These are phyloP conservation scores for Pecten maximus DNA, from an alignment of 2,888 invertebrate genomes.

Conservation along the genomic window DNA sequence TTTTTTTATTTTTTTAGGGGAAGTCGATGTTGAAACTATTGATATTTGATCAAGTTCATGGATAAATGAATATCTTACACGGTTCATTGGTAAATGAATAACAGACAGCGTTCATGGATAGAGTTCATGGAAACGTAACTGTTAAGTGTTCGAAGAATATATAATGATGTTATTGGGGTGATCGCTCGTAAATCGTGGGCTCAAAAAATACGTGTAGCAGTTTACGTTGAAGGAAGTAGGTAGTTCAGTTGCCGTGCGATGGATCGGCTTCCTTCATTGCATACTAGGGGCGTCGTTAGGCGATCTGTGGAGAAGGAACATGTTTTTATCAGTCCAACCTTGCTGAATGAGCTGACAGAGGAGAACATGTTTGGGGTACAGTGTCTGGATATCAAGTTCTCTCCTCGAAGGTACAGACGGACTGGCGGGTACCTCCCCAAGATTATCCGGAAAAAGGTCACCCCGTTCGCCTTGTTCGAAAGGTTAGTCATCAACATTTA, in stretches of 20 bases:
- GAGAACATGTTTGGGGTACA: background rate
- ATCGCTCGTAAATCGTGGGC: background rate
- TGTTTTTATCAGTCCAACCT: background rate
- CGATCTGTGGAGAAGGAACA: background rate
- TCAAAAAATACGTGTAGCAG: background rate
- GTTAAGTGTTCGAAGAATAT: background rate
- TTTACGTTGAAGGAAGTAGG: background rate
- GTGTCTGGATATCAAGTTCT: slow-evolving; percentile 2
- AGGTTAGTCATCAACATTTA: background rate
- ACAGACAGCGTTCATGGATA: background rate
- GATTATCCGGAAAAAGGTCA: background rate
- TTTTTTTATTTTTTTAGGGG: too few relatives aligned
- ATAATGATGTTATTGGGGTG: background rate
- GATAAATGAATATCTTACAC: background rate
- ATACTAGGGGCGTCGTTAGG: background rate
- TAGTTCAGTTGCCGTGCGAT: background rate
- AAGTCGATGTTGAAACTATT: too few relatives aligned
- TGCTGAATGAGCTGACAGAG: background rate
- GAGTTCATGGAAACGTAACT: background rate
- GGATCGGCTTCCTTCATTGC: background rate
- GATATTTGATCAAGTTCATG: background rate
- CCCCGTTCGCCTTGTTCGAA: background rate
- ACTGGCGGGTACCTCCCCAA: background rate
- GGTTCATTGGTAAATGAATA: background rate
- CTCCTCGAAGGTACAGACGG: background rate